These are phyloP conservation scores for Plodia interpunctella DNA, from an alignment of 1,140 invertebrate genomes.

Conservation along the genomic window DNA sequence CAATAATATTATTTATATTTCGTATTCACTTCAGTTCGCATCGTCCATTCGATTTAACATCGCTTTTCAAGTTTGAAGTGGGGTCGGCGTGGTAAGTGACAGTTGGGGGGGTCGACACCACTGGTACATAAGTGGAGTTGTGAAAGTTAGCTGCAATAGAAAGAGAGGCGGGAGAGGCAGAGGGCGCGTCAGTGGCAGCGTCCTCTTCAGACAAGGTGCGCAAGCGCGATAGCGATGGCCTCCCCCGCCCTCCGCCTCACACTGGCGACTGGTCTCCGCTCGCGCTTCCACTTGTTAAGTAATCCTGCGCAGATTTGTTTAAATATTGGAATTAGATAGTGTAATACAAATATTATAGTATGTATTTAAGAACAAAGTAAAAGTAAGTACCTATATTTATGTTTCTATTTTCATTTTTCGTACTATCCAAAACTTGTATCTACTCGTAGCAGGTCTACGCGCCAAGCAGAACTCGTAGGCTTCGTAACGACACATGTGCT, in stretches of 20 bases:
- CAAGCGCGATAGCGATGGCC: constrained; percentile 49
- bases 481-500: no score
- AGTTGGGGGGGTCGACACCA: neutral
- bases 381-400: no score
- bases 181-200: constrained; percentile 25
- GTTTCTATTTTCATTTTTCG: no score
- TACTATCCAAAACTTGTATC: no score
- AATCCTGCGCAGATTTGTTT: constrained; percentile 42
- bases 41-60: neutral
- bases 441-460: no score
- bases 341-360: no score
- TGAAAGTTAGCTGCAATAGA: constrained; percentile 7
- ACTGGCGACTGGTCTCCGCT: constrained; percentile 67
- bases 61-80: neutral
- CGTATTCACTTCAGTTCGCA: neutral
- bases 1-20: neutral
- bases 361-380: no score
- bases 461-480: no score
- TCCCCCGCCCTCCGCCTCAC: constrained; percentile 67
- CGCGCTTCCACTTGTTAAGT: constrained; percentile 61
- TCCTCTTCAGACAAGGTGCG: constrained; percentile 67
- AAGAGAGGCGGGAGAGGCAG: constrained; percentile 52
- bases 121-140: neutral
- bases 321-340: neutral
- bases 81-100: neutral